Conservation (phyloP, 2,113 vertebrate species). For the Ariopsis seemanni region DNA sequence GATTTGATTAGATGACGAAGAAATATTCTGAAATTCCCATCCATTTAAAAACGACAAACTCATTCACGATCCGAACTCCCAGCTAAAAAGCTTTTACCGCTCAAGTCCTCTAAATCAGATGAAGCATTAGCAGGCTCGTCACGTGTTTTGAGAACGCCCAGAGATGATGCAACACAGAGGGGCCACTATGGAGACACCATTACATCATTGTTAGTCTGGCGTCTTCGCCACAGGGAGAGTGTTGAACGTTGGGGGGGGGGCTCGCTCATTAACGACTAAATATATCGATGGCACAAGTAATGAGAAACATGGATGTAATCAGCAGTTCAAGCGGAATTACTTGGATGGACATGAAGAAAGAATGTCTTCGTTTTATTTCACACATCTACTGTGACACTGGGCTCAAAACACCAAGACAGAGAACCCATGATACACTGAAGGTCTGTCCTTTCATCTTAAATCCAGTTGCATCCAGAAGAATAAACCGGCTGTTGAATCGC, state of each 20-base stretch:
- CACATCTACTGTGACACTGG: neutral
- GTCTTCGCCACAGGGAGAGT: conserved; percentile 49
- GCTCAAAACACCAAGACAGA: neutral
- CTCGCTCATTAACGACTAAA: neutral
- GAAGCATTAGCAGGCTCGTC: conserved; percentile 10
- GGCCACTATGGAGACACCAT: conserved; percentile 67
- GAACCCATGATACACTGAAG: neutral
- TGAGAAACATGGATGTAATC: neutral
- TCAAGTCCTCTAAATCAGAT: conserved; percentile 14
- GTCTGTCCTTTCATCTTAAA: neutral
- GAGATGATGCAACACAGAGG: conserved; percentile 65
- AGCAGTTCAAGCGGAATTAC: neutral
- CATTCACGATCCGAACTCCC: neutral
- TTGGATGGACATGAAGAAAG: neutral
- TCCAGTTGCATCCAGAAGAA: no score
- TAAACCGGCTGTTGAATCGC: no score
- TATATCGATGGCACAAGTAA: neutral
- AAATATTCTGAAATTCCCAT: neutral
- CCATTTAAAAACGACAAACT: no score
- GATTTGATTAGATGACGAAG: neutral
- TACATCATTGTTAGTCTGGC: conserved; percentile 64
- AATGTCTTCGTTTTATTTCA: neutral
- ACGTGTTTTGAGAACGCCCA: conserved; percentile 34
- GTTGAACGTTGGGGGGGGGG: neutral
- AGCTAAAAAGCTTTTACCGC: neutral